A percentile compares a stretch with the other conserved stretches of the same genome.
phyloP scores from a whole-genome alignment of 2,888 invertebrate species.

The Coenonympha glycerion region DNA sequence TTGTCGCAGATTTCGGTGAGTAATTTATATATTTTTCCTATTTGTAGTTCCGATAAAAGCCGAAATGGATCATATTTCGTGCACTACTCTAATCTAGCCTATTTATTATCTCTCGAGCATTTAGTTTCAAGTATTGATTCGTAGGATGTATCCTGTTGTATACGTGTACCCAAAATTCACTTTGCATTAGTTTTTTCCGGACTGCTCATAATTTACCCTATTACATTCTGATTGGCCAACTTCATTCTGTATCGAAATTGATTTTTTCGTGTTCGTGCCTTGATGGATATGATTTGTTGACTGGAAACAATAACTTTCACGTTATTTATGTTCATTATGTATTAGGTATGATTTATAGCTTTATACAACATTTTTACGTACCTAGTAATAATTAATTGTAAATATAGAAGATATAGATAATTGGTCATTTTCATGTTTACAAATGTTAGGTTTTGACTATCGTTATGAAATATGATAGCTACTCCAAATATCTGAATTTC shows the following conservation, averaged over 20 bases:
- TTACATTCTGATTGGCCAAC: neutral
- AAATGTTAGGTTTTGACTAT: too few species aligned
- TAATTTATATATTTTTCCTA: constrained; percentile 12
- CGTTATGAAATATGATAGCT: too few species aligned
- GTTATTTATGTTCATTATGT: neutral
- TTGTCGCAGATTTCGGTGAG: constrained; percentile 15
- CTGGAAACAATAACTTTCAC: neutral
- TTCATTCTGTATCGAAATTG: neutral
- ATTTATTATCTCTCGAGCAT: constrained; percentile 12
- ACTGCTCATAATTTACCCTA: neutral
- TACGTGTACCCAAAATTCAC: neutral
- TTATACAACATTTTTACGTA: too few species aligned
- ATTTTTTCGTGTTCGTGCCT: neutral
- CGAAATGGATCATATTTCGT: constrained; percentile 24
- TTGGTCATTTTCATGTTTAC: too few species aligned
- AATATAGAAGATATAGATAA: too few species aligned
- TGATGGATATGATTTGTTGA: constrained; percentile 1
- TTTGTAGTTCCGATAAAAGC: constrained; percentile 11
- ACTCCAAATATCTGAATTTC: too few species aligned
- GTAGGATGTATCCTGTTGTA: neutral
- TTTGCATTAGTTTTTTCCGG: neutral
- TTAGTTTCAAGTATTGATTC: neutral
- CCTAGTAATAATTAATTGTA: too few species aligned
- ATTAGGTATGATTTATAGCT: neutral
- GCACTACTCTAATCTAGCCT: constrained; percentile 6